Conservation (phyloP, 2,113 vertebrate genomes). For the Centropus unirufus region DNA sequence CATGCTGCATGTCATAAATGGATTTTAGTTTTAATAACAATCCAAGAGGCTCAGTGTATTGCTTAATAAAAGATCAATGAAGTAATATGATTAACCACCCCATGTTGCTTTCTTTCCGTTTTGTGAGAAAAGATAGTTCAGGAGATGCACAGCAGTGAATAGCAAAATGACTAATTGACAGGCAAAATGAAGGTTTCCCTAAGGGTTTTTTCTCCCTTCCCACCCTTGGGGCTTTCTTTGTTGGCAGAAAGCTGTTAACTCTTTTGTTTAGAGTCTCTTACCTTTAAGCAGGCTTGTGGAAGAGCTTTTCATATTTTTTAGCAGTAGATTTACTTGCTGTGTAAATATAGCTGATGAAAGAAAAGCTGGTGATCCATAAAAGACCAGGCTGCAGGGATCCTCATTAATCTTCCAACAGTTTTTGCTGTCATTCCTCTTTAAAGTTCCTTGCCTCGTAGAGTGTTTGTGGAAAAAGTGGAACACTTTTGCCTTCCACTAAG, state of each 20-base stretch:
- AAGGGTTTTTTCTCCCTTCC: neutral
- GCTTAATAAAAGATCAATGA: conserved; percentile 50
- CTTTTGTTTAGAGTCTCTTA: conserved; percentile 69
- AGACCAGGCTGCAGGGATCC: conserved; percentile 75
- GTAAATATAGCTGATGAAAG: conserved; percentile 77
- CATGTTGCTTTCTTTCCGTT: conserved; percentile 46
- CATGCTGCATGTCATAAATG: conserved; percentile 25
- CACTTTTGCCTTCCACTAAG: conserved; percentile 64
- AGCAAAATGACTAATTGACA: conserved; percentile 57
- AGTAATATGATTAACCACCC: conserved; percentile 49
- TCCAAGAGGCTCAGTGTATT: conserved; percentile 54
- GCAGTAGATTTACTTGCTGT: conserved; percentile 65
- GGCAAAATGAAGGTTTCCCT: conserved; percentile 45
- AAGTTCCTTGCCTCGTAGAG: conserved; percentile 76
- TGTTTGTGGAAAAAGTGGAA: conserved; percentile 63
- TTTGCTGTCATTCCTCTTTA: conserved; percentile 75
- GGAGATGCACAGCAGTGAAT: conserved; percentile 1
- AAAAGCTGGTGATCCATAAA: conserved; percentile 76
- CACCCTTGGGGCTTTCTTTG: conserved; percentile 26
- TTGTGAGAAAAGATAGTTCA: conserved; percentile 32
- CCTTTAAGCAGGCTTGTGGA: conserved; percentile 61
- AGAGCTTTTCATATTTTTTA: conserved; percentile 70
- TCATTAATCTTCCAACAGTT: conserved; percentile 82
- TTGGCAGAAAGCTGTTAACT: conserved; percentile 60
- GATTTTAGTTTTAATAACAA: conserved; percentile 43